Conservation (phyloP, 2,113 vertebrate genomes). For the Urocynchramus pylzowi region DNA sequence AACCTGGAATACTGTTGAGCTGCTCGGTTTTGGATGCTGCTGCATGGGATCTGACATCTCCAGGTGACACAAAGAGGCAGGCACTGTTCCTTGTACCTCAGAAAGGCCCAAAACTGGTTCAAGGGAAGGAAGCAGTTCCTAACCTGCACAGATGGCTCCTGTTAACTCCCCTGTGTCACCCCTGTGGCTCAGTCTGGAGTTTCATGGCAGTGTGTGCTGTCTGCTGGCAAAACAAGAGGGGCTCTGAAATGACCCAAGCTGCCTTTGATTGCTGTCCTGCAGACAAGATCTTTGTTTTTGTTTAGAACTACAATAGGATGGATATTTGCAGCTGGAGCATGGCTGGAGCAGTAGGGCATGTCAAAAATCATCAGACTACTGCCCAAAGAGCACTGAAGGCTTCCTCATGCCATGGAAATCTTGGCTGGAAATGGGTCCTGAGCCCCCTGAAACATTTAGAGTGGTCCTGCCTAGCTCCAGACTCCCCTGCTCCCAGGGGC, state of each 20-base stretch:
- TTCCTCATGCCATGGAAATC: not conserved
- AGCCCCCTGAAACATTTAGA: not conserved
- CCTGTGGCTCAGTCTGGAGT: not conserved
- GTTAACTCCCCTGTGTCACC: not conserved
- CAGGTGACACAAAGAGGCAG: constrained; percentile 44
- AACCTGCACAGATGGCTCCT: constrained; percentile 65
- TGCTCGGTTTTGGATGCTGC: constrained; percentile 32
- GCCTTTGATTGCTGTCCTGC: not conserved
- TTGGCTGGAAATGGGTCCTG: not conserved
- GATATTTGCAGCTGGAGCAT: not conserved
- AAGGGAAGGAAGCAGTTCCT: constrained; percentile 30
- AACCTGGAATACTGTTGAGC: constrained; percentile 8
- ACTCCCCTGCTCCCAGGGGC: not conserved
- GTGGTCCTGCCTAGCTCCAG: not conserved
- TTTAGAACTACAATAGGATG: not conserved
- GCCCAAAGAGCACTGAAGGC: not conserved
- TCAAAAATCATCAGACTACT: not conserved
- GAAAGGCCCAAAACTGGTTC: constrained; percentile 47
- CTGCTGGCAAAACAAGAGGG: not conserved
- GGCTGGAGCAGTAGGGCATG: not conserved
- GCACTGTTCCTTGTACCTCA: constrained; percentile 50
- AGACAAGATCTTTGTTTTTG: not conserved
- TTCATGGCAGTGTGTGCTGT: not conserved
- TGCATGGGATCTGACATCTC: not conserved
- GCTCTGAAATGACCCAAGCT: not conserved